These are phyloP conservation scores for Leucozona laternaria DNA, from an alignment of 2,888 invertebrate genomes.

Conservation along the genomic window DNA sequence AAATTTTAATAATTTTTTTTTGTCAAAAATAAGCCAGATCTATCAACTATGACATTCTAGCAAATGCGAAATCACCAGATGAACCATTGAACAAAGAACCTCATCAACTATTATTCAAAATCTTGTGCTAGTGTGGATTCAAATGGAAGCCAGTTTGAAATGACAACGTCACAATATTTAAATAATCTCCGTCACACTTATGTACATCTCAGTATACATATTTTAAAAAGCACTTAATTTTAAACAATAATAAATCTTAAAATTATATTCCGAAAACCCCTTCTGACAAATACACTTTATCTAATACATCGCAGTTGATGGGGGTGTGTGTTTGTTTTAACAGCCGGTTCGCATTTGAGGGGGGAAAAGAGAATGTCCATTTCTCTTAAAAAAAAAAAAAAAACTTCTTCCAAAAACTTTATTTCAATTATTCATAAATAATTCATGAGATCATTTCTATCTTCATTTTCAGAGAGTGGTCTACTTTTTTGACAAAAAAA, in stretches of 20 bases:
- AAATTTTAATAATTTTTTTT: too few species aligned
- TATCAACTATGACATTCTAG: too few species aligned
- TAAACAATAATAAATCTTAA: constrained; percentile 1
- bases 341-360: neutral
- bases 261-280: neutral
- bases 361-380: too few species aligned
- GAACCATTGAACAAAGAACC: too few species aligned
- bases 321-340: neutral
- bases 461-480: constrained; percentile 52
- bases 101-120: neutral
- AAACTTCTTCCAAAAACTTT: constrained; percentile 49
- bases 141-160: neutral
- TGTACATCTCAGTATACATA: too few species aligned
- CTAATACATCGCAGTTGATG: neutral
- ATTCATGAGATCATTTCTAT: constrained; percentile 73
- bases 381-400: constrained; percentile 9
- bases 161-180: neutral
- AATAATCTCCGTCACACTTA: neutral
- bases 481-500: constrained; percentile 27
- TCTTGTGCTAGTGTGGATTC: too few species aligned
- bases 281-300: constrained; percentile 7
- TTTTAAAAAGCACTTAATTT: neutral
- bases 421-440: constrained; percentile 75
- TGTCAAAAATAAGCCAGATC: too few species aligned
- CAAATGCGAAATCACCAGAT: too few species aligned